A percentile compares a stretch with the other conserved stretches of the same genome.
Conservation (phyloP, 2,888 invertebrate species). For the Sesia bembeciformis region DNA sequence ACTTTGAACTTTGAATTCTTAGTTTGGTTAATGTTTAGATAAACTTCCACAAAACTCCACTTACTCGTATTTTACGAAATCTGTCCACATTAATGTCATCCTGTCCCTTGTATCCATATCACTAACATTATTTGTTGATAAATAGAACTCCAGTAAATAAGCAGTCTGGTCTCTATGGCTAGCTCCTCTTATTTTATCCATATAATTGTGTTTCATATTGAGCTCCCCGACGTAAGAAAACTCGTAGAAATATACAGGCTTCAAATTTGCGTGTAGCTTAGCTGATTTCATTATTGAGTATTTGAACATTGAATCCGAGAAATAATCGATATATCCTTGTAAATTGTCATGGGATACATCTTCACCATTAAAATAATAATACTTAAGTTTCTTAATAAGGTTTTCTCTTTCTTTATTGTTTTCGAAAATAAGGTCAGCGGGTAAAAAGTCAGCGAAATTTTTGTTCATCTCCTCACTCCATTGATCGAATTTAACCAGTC, state of each 20-base stretch:
- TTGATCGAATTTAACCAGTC: slow-evolving; percentile 37
- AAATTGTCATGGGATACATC: slow-evolving; percentile 31
- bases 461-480: slow-evolving; percentile 58
- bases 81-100: slow-evolving; percentile 57
- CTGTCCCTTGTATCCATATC: slow-evolving; percentile 52
- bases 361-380: slow-evolving; percentile 44
- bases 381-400: slow-evolving; percentile 30
- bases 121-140: slow-evolving; percentile 31
- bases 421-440: slow-evolving; percentile 45
- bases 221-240: slow-evolving; percentile 53
- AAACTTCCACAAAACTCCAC: slow-evolving; percentile 11
- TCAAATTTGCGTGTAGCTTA: slow-evolving; percentile 33
- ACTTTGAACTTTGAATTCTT: too few species aligned
- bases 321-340: slow-evolving; percentile 48
- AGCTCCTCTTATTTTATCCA: slow-evolving; percentile 50
- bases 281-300: slow-evolving; percentile 51
- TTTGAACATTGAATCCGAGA: slow-evolving; percentile 61
- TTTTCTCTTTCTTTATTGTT: slow-evolving; percentile 24
- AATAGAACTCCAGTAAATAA: slow-evolving; percentile 51
- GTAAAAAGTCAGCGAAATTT: slow-evolving; percentile 47
- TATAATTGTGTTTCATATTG: slow-evolving; percentile 42
- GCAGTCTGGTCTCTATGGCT: slow-evolving; percentile 61
- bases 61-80: slow-evolving; percentile 55
- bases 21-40: too few species aligned
- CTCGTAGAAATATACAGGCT: slow-evolving; percentile 48